Percentiles rank a stretch among this genome's conserved stretches.
phyloP scores from a whole-genome alignment of 2,888 invertebrate species.

The Dorcus parallelipipedus region DNA sequence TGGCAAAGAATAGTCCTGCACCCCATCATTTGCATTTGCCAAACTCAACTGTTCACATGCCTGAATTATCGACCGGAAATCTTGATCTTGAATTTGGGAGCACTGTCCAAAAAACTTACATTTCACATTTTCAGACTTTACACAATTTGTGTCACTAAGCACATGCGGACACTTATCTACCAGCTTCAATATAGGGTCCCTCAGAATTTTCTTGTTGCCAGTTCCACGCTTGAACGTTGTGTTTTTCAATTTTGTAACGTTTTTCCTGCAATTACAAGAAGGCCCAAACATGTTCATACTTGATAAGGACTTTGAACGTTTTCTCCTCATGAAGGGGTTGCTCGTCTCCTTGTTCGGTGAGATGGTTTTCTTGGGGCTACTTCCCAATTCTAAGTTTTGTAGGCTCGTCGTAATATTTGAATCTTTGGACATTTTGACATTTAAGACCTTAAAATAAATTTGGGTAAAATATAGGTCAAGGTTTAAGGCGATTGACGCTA shows the following conservation, averaged over 20 bases:
- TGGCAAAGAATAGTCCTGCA: conserved; percentile 34
- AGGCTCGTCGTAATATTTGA: conserved; percentile 39
- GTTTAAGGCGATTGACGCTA: conserved; percentile 1
- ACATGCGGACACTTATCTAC: conserved; percentile 40
- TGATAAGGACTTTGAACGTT: conserved; percentile 46
- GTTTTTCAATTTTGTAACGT: conserved; percentile 39
- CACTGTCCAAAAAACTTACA: conserved; percentile 17
- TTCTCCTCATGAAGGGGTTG: conserved; percentile 44
- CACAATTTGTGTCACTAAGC: conserved; percentile 16
- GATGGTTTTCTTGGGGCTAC: not conserved
- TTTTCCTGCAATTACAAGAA: conserved; percentile 38
- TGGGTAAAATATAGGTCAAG: conserved; percentile 15
- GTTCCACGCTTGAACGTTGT: conserved; percentile 41
- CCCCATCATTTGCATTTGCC: conserved; percentile 35
- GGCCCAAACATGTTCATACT: conserved; percentile 41
- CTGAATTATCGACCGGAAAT: conserved; percentile 46
- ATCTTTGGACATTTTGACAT: conserved; percentile 43
- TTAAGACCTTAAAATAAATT: conserved; percentile 10
- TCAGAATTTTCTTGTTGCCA: conserved; percentile 52
- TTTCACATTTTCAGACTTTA: conserved; percentile 21
- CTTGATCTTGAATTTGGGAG: conserved; percentile 30
- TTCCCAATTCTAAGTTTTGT: conserved; percentile 42
- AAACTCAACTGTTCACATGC: conserved; percentile 46
- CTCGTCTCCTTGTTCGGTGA: too few relatives aligned
- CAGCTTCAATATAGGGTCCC: conserved; percentile 57